These are phyloP conservation scores for Ophion ellenae DNA, from an alignment of 2,888 invertebrate species.

Conservation along the genomic window DNA sequence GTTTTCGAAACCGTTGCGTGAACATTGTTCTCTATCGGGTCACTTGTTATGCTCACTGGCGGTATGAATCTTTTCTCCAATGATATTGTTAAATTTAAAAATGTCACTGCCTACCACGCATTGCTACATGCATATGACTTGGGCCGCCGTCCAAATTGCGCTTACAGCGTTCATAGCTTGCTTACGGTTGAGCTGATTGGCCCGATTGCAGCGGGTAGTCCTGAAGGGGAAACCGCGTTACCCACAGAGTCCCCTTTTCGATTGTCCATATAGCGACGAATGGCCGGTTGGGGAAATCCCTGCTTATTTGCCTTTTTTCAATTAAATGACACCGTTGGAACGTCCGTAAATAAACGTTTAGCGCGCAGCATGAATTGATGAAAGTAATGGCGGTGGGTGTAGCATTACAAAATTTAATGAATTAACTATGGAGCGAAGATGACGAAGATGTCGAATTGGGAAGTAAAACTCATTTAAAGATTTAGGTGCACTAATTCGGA, in stretches of 20 bases:
- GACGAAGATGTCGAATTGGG: background rate
- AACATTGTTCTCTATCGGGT: slow-evolving; percentile 48
- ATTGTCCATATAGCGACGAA: background rate
- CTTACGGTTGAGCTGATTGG: too few species aligned
- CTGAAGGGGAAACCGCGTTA: too few species aligned
- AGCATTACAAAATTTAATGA: background rate
- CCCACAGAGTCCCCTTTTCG: too few species aligned
- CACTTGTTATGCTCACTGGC: background rate
- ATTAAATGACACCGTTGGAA: too few species aligned
- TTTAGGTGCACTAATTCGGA: background rate
- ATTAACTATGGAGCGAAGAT: background rate
- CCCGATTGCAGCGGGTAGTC: too few species aligned
- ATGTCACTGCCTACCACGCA: background rate
- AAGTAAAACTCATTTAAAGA: background rate
- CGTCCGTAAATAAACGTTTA: too few species aligned
- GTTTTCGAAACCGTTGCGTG: slow-evolving; percentile 42
- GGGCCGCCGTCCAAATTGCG: too few species aligned
- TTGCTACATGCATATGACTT: background rate
- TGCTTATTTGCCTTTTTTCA: background rate
- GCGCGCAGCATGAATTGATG: background rate
- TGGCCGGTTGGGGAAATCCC: slow-evolving; percentile 18
- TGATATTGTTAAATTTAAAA: background rate
- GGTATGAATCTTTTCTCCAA: background rate
- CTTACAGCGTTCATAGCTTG: too few species aligned
- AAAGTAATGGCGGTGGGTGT: background rate